These are phyloP conservation scores for Dreissena polymorpha DNA, from an alignment of 1,140 invertebrate genomes.

Conservation along the genomic window DNA sequence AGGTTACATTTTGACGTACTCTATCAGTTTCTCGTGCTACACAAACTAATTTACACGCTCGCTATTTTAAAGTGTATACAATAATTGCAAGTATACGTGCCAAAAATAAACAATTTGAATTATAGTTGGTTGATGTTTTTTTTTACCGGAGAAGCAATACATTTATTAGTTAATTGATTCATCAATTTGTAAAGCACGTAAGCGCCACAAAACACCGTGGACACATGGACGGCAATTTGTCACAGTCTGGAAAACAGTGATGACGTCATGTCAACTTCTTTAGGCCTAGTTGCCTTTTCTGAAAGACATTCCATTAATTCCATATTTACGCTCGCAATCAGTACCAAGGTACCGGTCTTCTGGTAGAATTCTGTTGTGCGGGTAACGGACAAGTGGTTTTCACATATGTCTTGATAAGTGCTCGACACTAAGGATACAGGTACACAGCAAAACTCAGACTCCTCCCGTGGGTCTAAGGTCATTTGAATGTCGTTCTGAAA, in stretches of 20 bases:
- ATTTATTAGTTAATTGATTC: too few species aligned
- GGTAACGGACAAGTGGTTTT: not conserved
- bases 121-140: too few species aligned
- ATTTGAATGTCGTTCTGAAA: conserved; percentile 11
- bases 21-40: too few species aligned
- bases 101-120: too few species aligned
- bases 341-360: not conserved
- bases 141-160: too few species aligned
- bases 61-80: too few species aligned
- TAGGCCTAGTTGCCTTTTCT: not conserved
- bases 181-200: too few species aligned
- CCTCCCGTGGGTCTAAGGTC: conserved; percentile 1
- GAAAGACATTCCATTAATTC: not conserved
- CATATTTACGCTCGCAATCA: not conserved
- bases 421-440: not conserved
- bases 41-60: too few species aligned
- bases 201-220: too few species aligned
- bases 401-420: not conserved
- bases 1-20: too few species aligned
- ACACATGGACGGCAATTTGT: too few species aligned
- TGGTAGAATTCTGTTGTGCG: conserved; percentile 1
- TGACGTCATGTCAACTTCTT: not conserved
- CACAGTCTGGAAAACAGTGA: conserved; percentile 4
- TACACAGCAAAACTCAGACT: conserved; percentile 31
- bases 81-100: too few species aligned